phyloP scores from a whole-genome alignment of 1,140 invertebrate genomes.

The Drosophila sulfurigaster region DNA sequence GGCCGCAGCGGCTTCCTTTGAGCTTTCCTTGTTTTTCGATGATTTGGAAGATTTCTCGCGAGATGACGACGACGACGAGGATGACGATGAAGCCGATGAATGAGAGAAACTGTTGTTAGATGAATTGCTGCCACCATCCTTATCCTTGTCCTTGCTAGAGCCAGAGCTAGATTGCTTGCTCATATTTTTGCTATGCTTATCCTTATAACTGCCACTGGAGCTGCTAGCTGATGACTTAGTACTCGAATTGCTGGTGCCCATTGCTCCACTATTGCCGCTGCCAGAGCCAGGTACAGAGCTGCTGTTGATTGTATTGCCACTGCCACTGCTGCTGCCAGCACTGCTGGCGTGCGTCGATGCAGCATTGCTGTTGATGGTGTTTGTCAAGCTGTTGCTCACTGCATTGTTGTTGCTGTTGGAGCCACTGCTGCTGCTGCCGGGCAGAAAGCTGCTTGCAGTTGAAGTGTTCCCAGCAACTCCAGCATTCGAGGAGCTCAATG shows the following conservation, averaged over 20 bases:
- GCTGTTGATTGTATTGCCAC: conserved; percentile 36
- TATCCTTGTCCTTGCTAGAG: conserved; percentile 81
- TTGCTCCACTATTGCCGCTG: conserved; percentile 10
- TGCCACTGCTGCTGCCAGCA: conserved; percentile 40
- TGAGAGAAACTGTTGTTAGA: conserved; percentile 64
- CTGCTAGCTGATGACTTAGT: conserved; percentile 57
- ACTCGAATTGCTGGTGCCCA: conserved; percentile 36
- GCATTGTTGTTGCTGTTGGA: conserved; percentile 41
- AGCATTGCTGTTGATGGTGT: not conserved
- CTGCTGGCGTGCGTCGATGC: conserved; percentile 3
- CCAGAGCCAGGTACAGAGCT: conserved; percentile 13
- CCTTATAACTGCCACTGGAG: conserved; percentile 68
- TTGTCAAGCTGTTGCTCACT: conserved; percentile 33
- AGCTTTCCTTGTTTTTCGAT: conserved; percentile 77
- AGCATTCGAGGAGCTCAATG: conserved; percentile 45
- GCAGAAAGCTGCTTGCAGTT: conserved; percentile 39
- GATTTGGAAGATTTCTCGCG: conserved; percentile 80
- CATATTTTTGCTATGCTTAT: conserved; percentile 79
- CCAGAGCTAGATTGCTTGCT: conserved; percentile 67
- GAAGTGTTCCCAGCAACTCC: conserved; percentile 24
- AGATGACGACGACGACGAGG: conserved; percentile 71
- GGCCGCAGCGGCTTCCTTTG: conserved; percentile 16
- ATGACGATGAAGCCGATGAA: conserved; percentile 63
- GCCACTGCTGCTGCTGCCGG: conserved; percentile 29
- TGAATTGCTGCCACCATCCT: conserved; percentile 72